Conservation (phyloP, 2,888 invertebrate species). For the Chrysodeixis includens region DNA sequence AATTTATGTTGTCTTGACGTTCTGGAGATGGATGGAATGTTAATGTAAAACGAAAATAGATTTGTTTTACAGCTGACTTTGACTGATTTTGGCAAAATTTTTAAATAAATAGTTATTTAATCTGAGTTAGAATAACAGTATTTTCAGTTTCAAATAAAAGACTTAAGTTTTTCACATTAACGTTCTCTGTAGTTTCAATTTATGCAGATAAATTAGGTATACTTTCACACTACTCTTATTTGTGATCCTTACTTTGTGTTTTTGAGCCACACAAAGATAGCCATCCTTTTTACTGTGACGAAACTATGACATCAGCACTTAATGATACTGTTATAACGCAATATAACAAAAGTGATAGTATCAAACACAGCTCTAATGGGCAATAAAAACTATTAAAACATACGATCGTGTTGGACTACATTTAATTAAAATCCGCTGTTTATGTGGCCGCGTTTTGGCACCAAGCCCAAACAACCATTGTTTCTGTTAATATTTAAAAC, state of each 20-base stretch:
- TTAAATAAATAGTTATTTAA: too few relatives aligned
- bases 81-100: background rate
- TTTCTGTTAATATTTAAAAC: slow-evolving; percentile 1
- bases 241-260: too few relatives aligned
- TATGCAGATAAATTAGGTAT: too few relatives aligned
- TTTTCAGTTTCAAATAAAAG: too few relatives aligned
- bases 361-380: background rate
- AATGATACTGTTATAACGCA: background rate
- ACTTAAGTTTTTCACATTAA: too few relatives aligned
- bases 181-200: too few relatives aligned
- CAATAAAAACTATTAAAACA: slow-evolving; percentile 1
- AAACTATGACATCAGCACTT: background rate
- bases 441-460: slow-evolving; percentile 24
- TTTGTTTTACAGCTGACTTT: background rate
- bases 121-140: too few relatives aligned
- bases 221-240: too few relatives aligned
- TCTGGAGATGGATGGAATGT: background rate
- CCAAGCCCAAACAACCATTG: slow-evolving; percentile 15
- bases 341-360: background rate
- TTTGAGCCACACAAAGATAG: too few relatives aligned
- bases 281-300: too few relatives aligned
- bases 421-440: slow-evolving; percentile 32
- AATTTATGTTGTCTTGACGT: slow-evolving; percentile 14
- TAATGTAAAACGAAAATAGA: background rate
- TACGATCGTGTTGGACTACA: background rate